Evolutionary conservation across 2,113 vertebrate species (phyloP).

Genomic region (Pantherophis guttatus): DNA sequence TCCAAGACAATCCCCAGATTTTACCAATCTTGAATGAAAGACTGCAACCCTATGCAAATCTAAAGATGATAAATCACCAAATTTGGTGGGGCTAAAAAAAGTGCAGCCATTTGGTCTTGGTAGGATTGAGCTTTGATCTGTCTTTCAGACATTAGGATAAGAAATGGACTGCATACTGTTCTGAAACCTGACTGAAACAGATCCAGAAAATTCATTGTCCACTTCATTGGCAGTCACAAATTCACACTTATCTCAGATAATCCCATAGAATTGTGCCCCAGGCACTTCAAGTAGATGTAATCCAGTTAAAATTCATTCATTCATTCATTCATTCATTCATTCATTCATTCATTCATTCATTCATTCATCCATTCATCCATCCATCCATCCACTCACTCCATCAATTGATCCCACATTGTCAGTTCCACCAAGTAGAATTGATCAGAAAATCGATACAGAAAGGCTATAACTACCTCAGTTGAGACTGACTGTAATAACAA

Average conservation of each 20-base stretch:
- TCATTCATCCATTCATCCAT: background rate
- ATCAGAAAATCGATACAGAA: background rate
- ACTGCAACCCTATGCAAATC: background rate
- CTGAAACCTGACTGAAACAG: background rate
- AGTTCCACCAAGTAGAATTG: background rate
- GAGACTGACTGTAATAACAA: background rate
- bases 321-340: background rate
- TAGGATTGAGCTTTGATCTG: background rate
- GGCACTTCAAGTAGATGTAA: background rate
- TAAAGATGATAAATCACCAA: background rate
- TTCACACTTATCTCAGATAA: background rate
- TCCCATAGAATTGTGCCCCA: background rate
- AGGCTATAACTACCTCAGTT: background rate
- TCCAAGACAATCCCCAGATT: background rate
- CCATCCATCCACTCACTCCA: background rate
- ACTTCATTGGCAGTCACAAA: background rate
- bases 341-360: background rate
- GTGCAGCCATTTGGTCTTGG: background rate
- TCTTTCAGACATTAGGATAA: background rate
- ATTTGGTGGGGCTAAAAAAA: background rate
- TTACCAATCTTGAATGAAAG: background rate
- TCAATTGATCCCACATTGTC: background rate
- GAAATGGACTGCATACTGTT: background rate
- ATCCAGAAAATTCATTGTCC: background rate
- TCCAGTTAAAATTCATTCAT: background rate